Conservation (phyloP, 2,888 invertebrate species). For the Maniola hyperantus region DNA sequence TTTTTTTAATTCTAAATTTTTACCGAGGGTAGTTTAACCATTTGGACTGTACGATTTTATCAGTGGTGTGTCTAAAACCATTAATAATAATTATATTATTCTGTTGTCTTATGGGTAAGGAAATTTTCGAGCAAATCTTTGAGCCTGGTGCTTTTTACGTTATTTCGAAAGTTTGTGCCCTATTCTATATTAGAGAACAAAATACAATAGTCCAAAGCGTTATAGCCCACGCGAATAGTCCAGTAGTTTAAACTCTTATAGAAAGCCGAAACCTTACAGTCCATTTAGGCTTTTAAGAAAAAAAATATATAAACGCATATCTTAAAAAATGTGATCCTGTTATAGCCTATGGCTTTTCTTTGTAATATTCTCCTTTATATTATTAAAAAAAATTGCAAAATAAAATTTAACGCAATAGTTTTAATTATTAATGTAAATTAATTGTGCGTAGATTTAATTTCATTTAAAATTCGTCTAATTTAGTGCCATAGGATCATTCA, state of each 20-base stretch:
- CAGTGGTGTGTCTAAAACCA: not conserved
- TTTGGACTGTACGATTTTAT: not conserved
- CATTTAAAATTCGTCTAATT: not conserved
- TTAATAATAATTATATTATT: constrained; percentile 17
- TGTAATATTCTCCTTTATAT: not conserved
- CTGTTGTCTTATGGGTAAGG: constrained; percentile 28
- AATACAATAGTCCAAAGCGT: constrained; percentile 10
- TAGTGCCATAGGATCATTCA: constrained; percentile 13
- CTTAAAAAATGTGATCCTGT: not conserved
- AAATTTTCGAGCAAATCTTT: constrained; percentile 26
- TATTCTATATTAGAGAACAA: constrained; percentile 9
- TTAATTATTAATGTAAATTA: constrained; percentile 6
- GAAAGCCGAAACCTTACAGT: constrained; percentile 3
- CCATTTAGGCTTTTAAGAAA: constrained; percentile 13
- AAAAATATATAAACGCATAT: not conserved
- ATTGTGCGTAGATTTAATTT: constrained; percentile 11
- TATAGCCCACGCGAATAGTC: constrained; percentile 18
- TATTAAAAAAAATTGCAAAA: not conserved
- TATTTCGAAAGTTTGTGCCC: not conserved
- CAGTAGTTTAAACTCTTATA: constrained; percentile 6
- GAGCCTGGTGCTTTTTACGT: constrained; percentile 23
- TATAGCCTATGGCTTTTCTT: constrained; percentile 10
- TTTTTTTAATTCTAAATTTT: not conserved
- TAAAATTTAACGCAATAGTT: not conserved
- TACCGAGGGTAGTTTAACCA: no score